These are phyloP conservation scores for Cnemophilus loriae DNA, from an alignment of 2,113 vertebrate genomes.

Conservation along the genomic window DNA sequence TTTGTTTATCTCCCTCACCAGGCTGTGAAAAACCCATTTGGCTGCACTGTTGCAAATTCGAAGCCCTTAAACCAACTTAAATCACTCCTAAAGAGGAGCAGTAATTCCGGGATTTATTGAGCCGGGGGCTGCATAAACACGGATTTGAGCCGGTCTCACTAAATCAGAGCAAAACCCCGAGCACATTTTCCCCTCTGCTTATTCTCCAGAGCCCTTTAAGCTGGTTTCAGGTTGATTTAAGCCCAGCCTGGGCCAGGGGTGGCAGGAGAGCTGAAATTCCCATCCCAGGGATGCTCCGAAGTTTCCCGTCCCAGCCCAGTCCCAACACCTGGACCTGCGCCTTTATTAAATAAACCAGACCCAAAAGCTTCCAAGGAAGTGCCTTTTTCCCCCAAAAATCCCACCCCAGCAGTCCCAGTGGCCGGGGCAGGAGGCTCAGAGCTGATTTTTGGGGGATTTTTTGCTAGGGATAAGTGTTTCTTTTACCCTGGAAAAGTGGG, in stretches of 20 bases:
- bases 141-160: not conserved
- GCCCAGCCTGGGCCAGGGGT: not conserved
- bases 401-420: no score
- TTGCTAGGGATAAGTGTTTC: no score
- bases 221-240: not conserved
- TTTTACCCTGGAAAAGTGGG: not conserved
- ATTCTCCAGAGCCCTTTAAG: not conserved
- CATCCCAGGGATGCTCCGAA: not conserved
- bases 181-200: not conserved
- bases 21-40: not conserved
- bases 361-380: not conserved
- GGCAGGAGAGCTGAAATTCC: not conserved
- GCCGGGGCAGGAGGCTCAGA: no score
- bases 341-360: rapidly evolving
- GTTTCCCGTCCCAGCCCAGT: not conserved
- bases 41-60: not conserved
- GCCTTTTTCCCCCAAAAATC: rapidly evolving
- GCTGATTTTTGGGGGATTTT: no score
- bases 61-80: not conserved
- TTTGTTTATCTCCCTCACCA: not conserved
- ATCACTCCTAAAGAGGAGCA: not conserved
- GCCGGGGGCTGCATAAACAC: not conserved
- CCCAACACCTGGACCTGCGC: not conserved
- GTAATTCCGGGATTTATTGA: not conserved
- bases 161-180: not conserved